These are phyloP conservation scores for Pseudocheirus occidentalis DNA, from an alignment of 2,797 vertebrate genomes.

Conservation along the genomic window DNA sequence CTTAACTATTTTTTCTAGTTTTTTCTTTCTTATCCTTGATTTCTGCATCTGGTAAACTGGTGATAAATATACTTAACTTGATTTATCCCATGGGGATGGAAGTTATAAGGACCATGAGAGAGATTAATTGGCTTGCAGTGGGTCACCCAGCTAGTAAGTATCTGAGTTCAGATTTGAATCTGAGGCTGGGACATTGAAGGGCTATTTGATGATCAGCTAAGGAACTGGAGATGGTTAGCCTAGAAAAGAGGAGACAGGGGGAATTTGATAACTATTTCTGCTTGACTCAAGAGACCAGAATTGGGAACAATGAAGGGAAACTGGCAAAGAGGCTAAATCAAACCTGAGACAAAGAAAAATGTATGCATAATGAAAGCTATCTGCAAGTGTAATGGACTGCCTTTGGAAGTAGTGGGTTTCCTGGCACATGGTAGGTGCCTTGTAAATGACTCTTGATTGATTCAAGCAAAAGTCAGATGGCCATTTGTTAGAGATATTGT, in stretches of 20 bases:
- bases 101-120: too few relatives aligned
- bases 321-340: neutral
- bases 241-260: neutral
- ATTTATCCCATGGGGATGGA: too few relatives aligned
- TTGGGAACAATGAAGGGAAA: neutral
- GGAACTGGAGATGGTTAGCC: neutral
- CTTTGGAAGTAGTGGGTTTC: neutral
- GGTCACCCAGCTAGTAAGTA: too few relatives aligned
- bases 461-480: neutral
- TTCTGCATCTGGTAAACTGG: neutral
- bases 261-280: neutral
- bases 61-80: neutral
- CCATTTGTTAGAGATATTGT: neutral
- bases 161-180: too few relatives aligned
- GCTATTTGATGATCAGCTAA: neutral
- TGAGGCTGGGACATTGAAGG: neutral
- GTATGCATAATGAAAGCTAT: neutral
- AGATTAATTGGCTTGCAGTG: too few relatives aligned
- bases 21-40: too few relatives aligned
- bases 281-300: neutral
- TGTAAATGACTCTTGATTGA: neutral
- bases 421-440: neutral
- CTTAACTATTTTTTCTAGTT: too few relatives aligned
- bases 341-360: neutral
- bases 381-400: neutral